A percentile compares a stretch with the other conserved stretches of the same genome.
Conservation (phyloP, 2,797 vertebrate genomes). For the Naso thynnoides region DNA sequence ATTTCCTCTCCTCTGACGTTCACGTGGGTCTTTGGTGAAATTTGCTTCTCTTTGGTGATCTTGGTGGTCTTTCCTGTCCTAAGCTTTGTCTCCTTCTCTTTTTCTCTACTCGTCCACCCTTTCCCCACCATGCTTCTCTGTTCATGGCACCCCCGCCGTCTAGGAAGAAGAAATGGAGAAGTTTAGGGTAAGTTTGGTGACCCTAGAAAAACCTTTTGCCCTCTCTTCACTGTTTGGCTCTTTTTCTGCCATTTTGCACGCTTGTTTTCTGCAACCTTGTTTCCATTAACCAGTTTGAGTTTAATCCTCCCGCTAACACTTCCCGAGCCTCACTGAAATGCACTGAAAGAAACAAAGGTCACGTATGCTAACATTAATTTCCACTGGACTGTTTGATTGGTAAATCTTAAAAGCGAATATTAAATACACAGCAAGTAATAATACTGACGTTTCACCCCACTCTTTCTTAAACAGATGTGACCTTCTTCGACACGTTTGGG, state of each 20-base stretch:
- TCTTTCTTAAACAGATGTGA: constrained; percentile 71
- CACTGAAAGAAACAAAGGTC: constrained; percentile 62
- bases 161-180: constrained; percentile 99
- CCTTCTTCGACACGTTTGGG: constrained; percentile 46
- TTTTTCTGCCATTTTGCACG: constrained; percentile 38
- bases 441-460: neutral
- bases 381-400: constrained; percentile 7
- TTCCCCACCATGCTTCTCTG: constrained; percentile 91
- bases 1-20: constrained; percentile 68
- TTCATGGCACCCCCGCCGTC: constrained; percentile 92
- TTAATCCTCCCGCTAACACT: constrained; percentile 64
- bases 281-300: constrained; percentile 70
- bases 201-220: constrained; percentile 67
- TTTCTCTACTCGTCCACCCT: constrained; percentile 80
- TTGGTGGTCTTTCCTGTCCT: constrained; percentile 93
- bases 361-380: constrained; percentile 61
- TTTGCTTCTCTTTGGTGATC: constrained; percentile 90
- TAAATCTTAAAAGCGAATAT: neutral
- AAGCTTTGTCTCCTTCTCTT: constrained; percentile 89
- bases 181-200: constrained; percentile 98
- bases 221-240: constrained; percentile 64
- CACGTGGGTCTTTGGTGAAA: constrained; percentile 77
- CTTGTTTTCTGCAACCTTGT: constrained; percentile 69
- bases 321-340: constrained; percentile 42
- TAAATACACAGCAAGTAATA: neutral